Base-by-base conservation (phyloP, 2,113 vertebrate genomes). In the Lasiurus cinereus region DNA sequence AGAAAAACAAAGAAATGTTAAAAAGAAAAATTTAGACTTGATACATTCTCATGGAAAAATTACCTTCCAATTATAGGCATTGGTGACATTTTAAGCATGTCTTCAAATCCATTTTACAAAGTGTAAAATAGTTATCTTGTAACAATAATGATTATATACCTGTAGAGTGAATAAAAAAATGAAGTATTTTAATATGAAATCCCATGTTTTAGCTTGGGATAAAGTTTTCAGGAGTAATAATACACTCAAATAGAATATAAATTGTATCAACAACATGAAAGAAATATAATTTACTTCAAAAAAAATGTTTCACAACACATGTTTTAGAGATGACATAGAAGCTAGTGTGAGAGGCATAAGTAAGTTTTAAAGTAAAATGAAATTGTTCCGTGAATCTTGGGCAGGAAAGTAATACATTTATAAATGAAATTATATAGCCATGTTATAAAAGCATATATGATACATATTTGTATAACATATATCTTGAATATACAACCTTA, bases 21-120 rank as follows among this genome's bases (percentile, higher is more conserved):
- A 29, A n/a, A 78, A 80, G 62, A 74, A 77, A 74, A 90, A 39
- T 48, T 78, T 85, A 39, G 36, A 77, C 43, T 86, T 91, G 33
- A 16, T 36, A 29, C 31, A 10, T 72, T 43, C 2, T 39, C 11
- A 24, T 72, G 48, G 77, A 66, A 76, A 21, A 82, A 70, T 66
- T 39, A 48, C 29, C 1, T 78, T 19, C 50, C 13, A 77, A 50
- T 52, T 67, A 31, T 5, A 82, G 24, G n/a, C 8, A 39, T 36
- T 84, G 12, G 7, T 48, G 1, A 85, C 27, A 67, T 86, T 79
- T 27, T 52, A 70, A 73, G 2, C 4, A 39, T 64, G 13, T 64
- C 48, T 90, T 78, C 46, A 87, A 62, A 82, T 27, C 86, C 33
- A 64, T 33, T 83, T 93, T 62, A 69, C 29, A 83, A 33, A 69